These are phyloP conservation scores for Apamea anceps DNA, from an alignment of 2,888 invertebrate genomes.

Conservation along the genomic window DNA sequence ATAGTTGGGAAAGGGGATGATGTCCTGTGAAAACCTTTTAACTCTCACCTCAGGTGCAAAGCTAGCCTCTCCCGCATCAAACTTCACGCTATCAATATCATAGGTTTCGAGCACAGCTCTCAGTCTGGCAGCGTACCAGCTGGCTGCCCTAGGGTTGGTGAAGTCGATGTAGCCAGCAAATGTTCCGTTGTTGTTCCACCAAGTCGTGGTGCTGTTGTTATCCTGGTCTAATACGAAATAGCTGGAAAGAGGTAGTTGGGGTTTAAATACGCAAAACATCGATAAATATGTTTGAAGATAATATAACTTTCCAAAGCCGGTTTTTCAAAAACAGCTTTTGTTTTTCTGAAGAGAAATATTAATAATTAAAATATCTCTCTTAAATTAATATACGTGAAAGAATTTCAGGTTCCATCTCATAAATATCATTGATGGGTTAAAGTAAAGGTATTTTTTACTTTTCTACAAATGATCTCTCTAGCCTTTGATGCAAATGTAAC, in stretches of 20 bases:
- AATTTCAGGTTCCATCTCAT: too few relatives aligned
- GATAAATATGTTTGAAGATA: neutral
- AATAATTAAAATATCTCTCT: neutral
- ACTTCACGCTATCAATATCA: constrained; percentile 94
- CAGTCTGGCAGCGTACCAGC: constrained; percentile 91
- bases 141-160: constrained; percentile 92
- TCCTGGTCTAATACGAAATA: constrained; percentile 87
- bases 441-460: neutral
- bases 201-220: constrained; percentile 84
- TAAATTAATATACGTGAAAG: neutral
- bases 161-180: constrained; percentile 92
- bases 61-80: constrained; percentile 94
- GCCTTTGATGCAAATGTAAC: neutral
- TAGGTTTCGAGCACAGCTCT: constrained; percentile 89
- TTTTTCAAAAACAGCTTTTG: neutral
- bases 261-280: neutral
- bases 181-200: constrained; percentile 89
- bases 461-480: neutral
- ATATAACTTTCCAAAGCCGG: too few relatives aligned
- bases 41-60: constrained; percentile 90
- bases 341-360: neutral
- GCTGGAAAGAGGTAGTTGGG: constrained; percentile 67
- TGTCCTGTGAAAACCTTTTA: neutral
- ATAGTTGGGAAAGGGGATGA: neutral
- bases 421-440: neutral